These are phyloP conservation scores for Siniperca knerii DNA, from an alignment of 2,113 vertebrate species.

Conservation along the genomic window DNA sequence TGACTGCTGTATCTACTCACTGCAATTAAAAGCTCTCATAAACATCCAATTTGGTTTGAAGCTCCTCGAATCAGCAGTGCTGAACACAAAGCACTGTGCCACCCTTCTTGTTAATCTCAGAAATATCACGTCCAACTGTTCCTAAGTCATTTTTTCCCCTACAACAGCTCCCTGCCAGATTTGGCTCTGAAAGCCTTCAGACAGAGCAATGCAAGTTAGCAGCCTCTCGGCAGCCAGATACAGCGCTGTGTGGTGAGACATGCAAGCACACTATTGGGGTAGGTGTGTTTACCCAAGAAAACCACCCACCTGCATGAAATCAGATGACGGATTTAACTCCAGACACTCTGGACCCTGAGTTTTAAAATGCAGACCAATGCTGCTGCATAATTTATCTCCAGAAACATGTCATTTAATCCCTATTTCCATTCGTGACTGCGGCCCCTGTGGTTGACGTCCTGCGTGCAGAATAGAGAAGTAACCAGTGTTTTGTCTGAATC, in stretches of 20 bases:
- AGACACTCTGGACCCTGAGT: conserved; percentile 51
- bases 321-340: conserved; percentile 51
- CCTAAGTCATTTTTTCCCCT: background rate
- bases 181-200: conserved; percentile 36
- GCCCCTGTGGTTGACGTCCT: background rate
- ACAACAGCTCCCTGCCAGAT: conserved; percentile 36
- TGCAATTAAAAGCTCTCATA: conserved; percentile 1
- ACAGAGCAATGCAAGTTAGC: conserved; percentile 45
- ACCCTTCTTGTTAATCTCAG: conserved; percentile 33
- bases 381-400: conserved; percentile 62
- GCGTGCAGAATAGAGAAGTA: conserved; percentile 30
- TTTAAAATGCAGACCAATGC: conserved; percentile 31
- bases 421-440: conserved; percentile 36
- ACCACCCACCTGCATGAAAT: conserved; percentile 59
- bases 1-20: background rate
- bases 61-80: conserved; percentile 13
- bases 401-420: conserved; percentile 51
- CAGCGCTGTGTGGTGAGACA: conserved; percentile 18
- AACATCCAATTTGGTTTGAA: conserved; percentile 8
- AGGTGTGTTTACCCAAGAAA: conserved; percentile 59
- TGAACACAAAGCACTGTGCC: background rate
- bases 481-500: conserved; percentile 25
- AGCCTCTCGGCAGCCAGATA: conserved; percentile 41
- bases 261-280: conserved; percentile 45
- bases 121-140: conserved; percentile 18